Evolutionary conservation across 2,797 vertebrate species (phyloP).

Genomic region (Valencia hispanica): DNA sequence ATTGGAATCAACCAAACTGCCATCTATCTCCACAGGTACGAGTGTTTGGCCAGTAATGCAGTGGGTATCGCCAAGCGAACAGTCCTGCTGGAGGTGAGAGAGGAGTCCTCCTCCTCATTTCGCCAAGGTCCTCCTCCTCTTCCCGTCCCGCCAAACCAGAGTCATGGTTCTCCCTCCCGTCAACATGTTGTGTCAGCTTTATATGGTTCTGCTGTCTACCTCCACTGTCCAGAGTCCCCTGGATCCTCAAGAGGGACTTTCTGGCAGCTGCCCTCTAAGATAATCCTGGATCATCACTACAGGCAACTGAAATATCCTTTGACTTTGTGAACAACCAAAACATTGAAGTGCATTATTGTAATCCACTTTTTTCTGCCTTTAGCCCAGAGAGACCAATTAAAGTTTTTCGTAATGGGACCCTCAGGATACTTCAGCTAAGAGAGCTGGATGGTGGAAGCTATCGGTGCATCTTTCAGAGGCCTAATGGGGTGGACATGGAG

Average conservation of each 20-base stretch:
- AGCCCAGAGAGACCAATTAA: conserved; percentile 82
- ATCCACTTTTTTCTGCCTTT: conserved; percentile 28
- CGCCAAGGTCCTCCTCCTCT: conserved; percentile 47
- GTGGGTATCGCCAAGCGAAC: conserved; percentile 78
- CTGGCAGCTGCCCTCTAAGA: conserved; percentile 83
- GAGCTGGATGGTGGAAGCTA: conserved; percentile 83
- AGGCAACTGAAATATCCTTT: conserved; percentile 65
- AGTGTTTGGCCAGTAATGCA: conserved; percentile 79
- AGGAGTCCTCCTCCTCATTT: conserved; percentile 46
- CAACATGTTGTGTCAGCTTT: conserved; percentile 79
- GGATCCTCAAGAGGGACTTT: conserved; percentile 73
- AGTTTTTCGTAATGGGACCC: conserved; percentile 82
- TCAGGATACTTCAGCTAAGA: conserved; percentile 82
- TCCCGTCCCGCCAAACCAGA: conserved; percentile 46
- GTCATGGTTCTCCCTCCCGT: conserved; percentile 56
- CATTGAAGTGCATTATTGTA: conserved; percentile 33
- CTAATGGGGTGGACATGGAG: conserved; percentile 83
- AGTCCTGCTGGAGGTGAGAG: conserved; percentile 73
- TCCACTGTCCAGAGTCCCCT: conserved; percentile 82
- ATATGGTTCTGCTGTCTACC: conserved; percentile 82
- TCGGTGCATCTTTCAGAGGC: conserved; percentile 80
- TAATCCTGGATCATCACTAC: conserved; percentile 77
- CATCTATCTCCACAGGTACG: conserved; percentile 63
- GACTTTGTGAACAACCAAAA: conserved; percentile 3
- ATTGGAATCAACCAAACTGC: not conserved